Percentiles rank a stretch among this genome's conserved stretches.
These are phyloP conservation scores for Argyresthia albistria DNA, from an alignment of 2,888 invertebrate species.

Conservation along the genomic window DNA sequence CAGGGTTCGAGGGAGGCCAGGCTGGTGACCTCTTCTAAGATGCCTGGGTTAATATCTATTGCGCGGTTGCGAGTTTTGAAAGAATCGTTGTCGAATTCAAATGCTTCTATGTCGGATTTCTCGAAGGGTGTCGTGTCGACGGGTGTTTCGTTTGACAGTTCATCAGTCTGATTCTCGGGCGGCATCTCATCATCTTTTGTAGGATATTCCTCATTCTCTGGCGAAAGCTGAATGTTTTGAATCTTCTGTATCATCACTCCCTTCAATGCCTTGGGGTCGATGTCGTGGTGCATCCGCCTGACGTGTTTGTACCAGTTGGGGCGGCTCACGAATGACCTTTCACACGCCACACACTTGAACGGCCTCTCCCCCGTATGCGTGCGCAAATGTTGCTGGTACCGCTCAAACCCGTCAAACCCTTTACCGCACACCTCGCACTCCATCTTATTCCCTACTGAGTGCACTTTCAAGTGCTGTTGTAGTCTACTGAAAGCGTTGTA, in stretches of 20 bases:
- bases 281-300: slow-evolving; percentile 31
- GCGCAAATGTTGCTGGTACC: slow-evolving; percentile 66
- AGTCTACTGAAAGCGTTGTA: slow-evolving; percentile 58
- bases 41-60: too few species aligned
- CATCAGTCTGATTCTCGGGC: not conserved
- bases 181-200: not conserved
- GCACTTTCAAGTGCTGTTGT: slow-evolving; percentile 38
- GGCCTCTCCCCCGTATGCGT: slow-evolving; percentile 70
- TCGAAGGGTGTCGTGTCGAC: not conserved
- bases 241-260: slow-evolving; percentile 7
- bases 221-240: not conserved
- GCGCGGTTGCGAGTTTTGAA: too few species aligned
- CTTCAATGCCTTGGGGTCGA: slow-evolving; percentile 20
- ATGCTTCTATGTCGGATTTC: not conserved
- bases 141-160: not conserved
- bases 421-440: slow-evolving; percentile 69
- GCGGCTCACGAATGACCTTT: slow-evolving; percentile 66
- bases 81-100: not conserved
- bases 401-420: slow-evolving; percentile 28
- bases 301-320: slow-evolving; percentile 74
- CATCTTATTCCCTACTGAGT: slow-evolving; percentile 53
- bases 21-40: too few species aligned
- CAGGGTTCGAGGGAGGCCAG: too few species aligned
- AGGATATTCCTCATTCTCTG: not conserved
- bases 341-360: slow-evolving; percentile 68